These are phyloP conservation scores for Momotus momota DNA, from an alignment of 2,797 vertebrate genomes.

Conservation along the genomic window DNA sequence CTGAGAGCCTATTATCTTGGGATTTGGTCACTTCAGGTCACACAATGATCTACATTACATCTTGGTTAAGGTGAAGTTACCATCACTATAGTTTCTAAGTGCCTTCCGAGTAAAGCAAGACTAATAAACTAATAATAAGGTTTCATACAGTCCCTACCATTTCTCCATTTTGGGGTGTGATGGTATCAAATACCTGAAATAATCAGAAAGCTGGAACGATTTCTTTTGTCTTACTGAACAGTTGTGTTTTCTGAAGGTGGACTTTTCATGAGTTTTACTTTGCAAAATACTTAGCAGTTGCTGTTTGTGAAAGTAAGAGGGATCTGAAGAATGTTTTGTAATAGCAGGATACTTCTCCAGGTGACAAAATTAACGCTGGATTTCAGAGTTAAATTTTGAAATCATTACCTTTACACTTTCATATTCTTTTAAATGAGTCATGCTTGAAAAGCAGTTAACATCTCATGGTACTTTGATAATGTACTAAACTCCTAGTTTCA, in stretches of 20 bases:
- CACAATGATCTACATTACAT: neutral
- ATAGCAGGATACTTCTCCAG: neutral
- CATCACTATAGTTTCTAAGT: neutral
- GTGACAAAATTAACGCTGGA: neutral
- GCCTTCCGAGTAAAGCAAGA: conserved; percentile 33
- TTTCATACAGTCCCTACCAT: neutral
- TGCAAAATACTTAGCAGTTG: neutral
- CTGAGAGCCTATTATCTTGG: conserved; percentile 44
- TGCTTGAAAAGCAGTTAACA: neutral
- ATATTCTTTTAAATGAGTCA: neutral
- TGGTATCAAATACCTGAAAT: neutral
- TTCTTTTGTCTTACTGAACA: neutral
- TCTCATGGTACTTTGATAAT: neutral
- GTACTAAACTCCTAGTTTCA: neutral
- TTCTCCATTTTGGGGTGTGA: neutral
- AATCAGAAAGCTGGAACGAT: neutral
- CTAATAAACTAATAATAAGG: conserved; percentile 17
- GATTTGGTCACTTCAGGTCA: conserved; percentile 56
- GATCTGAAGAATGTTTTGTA: neutral
- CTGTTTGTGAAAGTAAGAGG: neutral
- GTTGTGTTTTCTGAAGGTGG: neutral
- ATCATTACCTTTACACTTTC: neutral
- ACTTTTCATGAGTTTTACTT: neutral
- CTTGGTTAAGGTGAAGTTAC: conserved; percentile 21
- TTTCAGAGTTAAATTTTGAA: conserved; percentile 1